Evolutionary conservation across 2,113 vertebrate species (phyloP).

Genomic region (Triplophysa siluroides): DNA sequence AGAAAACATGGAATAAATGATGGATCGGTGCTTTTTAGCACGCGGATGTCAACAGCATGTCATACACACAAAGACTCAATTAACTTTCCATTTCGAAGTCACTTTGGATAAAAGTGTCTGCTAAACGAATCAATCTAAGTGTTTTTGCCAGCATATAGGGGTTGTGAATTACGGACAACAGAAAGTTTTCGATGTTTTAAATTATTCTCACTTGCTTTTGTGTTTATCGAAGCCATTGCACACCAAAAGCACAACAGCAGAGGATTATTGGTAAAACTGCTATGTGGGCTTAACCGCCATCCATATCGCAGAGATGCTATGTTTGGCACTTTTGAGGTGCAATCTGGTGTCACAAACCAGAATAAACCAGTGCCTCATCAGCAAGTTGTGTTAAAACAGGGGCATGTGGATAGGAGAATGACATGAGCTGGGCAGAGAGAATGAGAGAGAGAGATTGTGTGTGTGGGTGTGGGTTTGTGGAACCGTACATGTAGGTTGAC

Average conservation of each 20-base stretch:
- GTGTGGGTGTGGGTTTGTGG: conserved; percentile 38
- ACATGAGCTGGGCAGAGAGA: conserved; percentile 26
- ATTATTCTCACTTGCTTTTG: neutral
- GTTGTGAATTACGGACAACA: neutral
- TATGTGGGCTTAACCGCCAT: neutral
- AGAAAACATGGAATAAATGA: conserved; percentile 33
- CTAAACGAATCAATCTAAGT: neutral
- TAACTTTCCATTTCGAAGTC: conserved; percentile 17
- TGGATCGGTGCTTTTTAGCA: neutral
- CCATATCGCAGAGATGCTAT: neutral
- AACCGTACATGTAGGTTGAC: conserved; percentile 33
- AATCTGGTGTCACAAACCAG: neutral
- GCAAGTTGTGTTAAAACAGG: neutral
- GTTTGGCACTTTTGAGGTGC: neutral
- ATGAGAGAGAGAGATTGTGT: neutral
- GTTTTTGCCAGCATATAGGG: neutral
- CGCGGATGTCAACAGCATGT: conserved; percentile 11
- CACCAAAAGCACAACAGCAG: neutral
- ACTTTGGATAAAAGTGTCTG: conserved; percentile 9
- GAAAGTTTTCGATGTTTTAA: neutral
- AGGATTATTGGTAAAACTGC: neutral
- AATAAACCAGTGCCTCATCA: neutral
- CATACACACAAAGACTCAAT: neutral
- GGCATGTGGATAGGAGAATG: conserved; percentile 5
- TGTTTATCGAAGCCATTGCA: too few species aligned